Base-by-base conservation (phyloP, 2,113 vertebrate species). In the Scophthalmus maximus region DNA sequence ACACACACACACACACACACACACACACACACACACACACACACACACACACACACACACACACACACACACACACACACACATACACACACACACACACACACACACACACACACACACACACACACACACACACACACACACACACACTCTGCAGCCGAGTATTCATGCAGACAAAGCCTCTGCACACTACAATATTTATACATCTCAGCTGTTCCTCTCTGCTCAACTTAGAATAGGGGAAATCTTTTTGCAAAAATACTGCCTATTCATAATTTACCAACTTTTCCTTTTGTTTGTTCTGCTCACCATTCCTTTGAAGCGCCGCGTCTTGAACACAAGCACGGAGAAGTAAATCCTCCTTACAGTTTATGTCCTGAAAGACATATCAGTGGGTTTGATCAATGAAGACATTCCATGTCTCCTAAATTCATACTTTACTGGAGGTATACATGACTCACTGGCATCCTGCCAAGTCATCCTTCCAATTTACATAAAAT, bases 161-260 rank as follows among this genome's bases (percentile, higher is more conserved):
- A 47, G 70, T 73, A 78, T 84, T 81, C 67, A 76, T 26, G 74
- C 82, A 69, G 65, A 65, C 82, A 75, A 68, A 83, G 68, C 69
- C 50, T 78, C 36, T 22, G 52, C 29, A 6, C 58, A 26, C 82
- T 90, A 74, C 71, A 88, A 84, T 87, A 91, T 91, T 85, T 71
- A 90, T 88, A 72, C 70, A 82, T 79, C 61, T 73, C 78, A 77
- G 34, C 83, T 84, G 79, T 84, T 87, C 73, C 49, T 71, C 67
- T 84, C 68, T 72, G 69, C 81, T 83, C 64, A 29, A 73, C 81
- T 79, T 83, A 72, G 68, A 81, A 74, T 63, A 76, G 62, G 14
- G 49, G 58, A 76, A 83, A 86, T 71, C 78, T 76, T 83, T 86
- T 83, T 62, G 83, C 84, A 88, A 88, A n/a, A 92, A 83, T 79